A percentile compares a stretch with the other conserved stretches of the same genome.
Conservation (phyloP, 2,888 invertebrate species). For the Lasioglossum leucozonium region DNA sequence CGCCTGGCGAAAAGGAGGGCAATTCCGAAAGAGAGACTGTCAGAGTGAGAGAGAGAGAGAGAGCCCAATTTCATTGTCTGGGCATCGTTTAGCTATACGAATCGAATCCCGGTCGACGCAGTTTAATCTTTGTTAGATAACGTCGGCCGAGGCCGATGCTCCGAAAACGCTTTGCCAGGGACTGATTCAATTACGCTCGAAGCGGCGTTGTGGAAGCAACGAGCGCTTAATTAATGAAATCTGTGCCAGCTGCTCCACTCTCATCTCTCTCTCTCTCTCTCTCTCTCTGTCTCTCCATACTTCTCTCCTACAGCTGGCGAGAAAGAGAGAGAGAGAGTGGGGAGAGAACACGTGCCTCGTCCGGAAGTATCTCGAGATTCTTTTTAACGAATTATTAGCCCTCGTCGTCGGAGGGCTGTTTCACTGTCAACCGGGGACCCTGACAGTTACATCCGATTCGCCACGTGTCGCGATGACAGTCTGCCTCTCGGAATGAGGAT, state of each 20-base stretch:
- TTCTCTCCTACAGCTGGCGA: neutral
- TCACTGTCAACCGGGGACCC: neutral
- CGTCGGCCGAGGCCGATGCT: slow-evolving; percentile 53
- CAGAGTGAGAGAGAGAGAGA: neutral
- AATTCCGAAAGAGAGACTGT: neutral
- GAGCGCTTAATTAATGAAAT: slow-evolving; percentile 80
- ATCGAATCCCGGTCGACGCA: slow-evolving; percentile 34
- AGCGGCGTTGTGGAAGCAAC: slow-evolving; percentile 75
- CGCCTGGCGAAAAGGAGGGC: neutral
- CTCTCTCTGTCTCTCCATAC: neutral
- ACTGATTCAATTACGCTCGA: slow-evolving; percentile 77
- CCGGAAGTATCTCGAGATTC: slow-evolving; percentile 51
- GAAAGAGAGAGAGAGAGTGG: neutral
- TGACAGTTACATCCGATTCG: neutral
- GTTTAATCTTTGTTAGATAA: slow-evolving; percentile 74
- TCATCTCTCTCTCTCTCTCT: neutral
- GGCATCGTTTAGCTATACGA: slow-evolving; percentile 32
- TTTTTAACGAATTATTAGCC: slow-evolving; percentile 36
- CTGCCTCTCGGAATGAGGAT: neutral
- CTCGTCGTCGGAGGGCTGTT: neutral
- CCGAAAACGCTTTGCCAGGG: slow-evolving; percentile 67
- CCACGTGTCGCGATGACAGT: neutral
- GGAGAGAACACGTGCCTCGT: slow-evolving; percentile 45
- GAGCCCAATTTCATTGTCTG: neutral
- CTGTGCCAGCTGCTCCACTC: slow-evolving; percentile 73